phyloP scores from a whole-genome alignment of 2,888 invertebrate genomes.

The Atherix ibis region DNA sequence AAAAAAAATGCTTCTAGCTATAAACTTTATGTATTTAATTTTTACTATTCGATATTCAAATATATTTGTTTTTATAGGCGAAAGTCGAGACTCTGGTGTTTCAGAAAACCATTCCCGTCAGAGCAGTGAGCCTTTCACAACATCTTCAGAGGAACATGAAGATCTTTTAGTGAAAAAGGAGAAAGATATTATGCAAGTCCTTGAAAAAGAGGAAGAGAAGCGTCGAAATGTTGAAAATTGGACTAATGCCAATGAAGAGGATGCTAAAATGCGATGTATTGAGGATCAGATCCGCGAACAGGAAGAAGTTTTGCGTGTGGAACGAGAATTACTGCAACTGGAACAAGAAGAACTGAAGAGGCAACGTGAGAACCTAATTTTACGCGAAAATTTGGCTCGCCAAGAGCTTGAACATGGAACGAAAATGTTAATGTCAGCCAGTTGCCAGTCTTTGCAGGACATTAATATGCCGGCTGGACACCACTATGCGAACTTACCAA shows the following conservation, averaged over 20 bases:
- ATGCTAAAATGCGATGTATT: slow-evolving; percentile 42
- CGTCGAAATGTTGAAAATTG: slow-evolving; percentile 8
- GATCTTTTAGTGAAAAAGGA: slow-evolving; percentile 41
- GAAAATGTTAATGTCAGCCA: slow-evolving; percentile 32
- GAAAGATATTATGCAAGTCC: slow-evolving; percentile 45
- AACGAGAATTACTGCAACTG: slow-evolving; percentile 58
- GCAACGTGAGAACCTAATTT: slow-evolving; percentile 53
- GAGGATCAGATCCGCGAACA: slow-evolving; percentile 50
- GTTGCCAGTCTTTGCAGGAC: slow-evolving; percentile 48
- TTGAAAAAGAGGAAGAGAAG: slow-evolving; percentile 45
- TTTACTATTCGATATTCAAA: no score
- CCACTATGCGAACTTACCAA: slow-evolving; percentile 27
- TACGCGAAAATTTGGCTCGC: slow-evolving; percentile 46
- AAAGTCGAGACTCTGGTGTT: slow-evolving; percentile 66
- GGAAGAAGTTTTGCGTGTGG: slow-evolving; percentile 61
- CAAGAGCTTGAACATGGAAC: slow-evolving; percentile 33
- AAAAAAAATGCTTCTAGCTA: no score
- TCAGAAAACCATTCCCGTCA: slow-evolving; percentile 61
- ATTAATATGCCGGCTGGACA: slow-evolving; percentile 33
- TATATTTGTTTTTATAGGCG: no score
- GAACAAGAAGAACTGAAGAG: slow-evolving; percentile 64
- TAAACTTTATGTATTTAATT: no score
- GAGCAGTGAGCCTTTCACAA: slow-evolving; percentile 64
- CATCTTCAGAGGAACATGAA: slow-evolving; percentile 66
- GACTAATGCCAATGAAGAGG: slow-evolving; percentile 10